Evolutionary conservation across 2,797 vertebrate species (phyloP), one percentile per base, ranked within the genome.

Genomic region (Mastacembelus armatus): DNA sequence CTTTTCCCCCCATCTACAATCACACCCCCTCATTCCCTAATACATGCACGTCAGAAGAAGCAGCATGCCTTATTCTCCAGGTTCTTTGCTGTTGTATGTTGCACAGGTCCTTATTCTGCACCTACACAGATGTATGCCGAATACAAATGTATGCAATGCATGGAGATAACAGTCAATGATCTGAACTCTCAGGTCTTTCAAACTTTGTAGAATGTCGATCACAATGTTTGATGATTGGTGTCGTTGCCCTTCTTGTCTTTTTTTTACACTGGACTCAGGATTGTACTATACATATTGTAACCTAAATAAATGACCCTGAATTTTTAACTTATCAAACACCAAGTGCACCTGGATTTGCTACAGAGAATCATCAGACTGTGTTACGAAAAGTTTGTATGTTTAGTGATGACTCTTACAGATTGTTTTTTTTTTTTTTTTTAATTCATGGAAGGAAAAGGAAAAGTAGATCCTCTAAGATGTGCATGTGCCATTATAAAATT

Each of bases 121-220:
- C 62, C 66, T 45, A 21, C 72, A 75, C 27, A 65, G 18, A 35
- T 38, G 58, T 83, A 80, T 82, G 67, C 77, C 75, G 66, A 68
- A 80, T 55, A 71, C 68, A 65, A 30, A 51, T 71, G 75, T 80
- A 87, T 91, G 84, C 89, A 87, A 78, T 83, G 92, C 92, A 91
- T 91, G 93, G 59, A 84, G 62, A 67, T 62, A 44, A 42, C 60
- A 50, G 36, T 66, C 48, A 65, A 36, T 10, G 81, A 90, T 83
- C 73, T 74, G 84, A 68, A 45, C 47, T 10, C 88, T 90, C 87
- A 87, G 88, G 88, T 91, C 90, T 83, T 79, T 71, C 69, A 54
- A 80, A 81, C 74, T 80, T 66, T 71, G 5, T 74, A 56, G 56
- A 83, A 80, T 80, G 71, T 77, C 52, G 75, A 59, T 36, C 35